These are phyloP conservation scores for Magallana ariakensis DNA, from an alignment of 1,140 invertebrate genomes.

Conservation along the genomic window DNA sequence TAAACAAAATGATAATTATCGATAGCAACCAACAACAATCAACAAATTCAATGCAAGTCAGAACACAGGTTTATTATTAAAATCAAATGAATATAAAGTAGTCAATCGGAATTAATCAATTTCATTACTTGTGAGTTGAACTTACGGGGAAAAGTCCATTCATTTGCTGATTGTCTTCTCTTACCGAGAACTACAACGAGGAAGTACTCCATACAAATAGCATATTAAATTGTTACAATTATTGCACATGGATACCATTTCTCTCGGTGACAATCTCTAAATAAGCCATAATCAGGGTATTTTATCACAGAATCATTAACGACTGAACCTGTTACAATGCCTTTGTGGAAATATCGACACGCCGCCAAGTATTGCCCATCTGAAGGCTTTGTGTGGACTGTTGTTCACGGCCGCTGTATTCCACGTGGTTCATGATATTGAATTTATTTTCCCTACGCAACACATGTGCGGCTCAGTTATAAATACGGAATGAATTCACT, in stretches of 20 bases:
- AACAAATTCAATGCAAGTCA: too few species aligned
- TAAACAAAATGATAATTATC: too few species aligned
- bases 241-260: neutral
- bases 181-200: too few species aligned
- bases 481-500: constrained; percentile 17
- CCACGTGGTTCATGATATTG: constrained; percentile 29
- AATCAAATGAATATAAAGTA: too few species aligned
- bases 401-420: neutral
- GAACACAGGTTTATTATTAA: too few species aligned
- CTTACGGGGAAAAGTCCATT: too few species aligned
- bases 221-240: too few species aligned
- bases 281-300: neutral
- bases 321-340: neutral
- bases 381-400: neutral
- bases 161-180: too few species aligned
- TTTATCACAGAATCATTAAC: neutral
- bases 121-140: too few species aligned
- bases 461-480: constrained; percentile 27
- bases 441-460: constrained; percentile 20
- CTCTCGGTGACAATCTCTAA: neutral
- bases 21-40: too few species aligned
- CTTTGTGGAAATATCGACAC: constrained; percentile 7
- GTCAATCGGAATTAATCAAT: too few species aligned
- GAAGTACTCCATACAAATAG: too few species aligned
- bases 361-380: neutral